Evolutionary conservation across 2,797 vertebrate genomes (phyloP).

Genomic region (Atherinosoma microstoma): DNA sequence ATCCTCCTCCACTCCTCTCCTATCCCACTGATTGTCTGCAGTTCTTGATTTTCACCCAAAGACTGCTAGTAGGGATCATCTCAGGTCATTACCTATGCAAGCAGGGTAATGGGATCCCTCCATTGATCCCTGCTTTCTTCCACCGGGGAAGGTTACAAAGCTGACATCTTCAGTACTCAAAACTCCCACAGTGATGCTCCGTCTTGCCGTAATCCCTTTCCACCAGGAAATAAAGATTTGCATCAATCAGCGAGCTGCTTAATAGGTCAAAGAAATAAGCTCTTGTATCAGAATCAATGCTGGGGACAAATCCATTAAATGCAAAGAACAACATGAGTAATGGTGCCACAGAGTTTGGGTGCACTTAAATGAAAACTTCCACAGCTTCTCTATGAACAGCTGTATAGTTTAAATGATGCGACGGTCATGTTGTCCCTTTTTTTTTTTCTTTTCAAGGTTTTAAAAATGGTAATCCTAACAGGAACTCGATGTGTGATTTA

Average conservation of each 20-base stretch:
- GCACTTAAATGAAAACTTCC: background rate
- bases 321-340: background rate
- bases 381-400: background rate
- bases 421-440: background rate
- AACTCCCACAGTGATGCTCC: constrained; percentile 23
- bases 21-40: constrained; percentile 24
- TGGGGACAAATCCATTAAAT: background rate
- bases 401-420: background rate
- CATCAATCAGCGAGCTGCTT: constrained; percentile 28
- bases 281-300: background rate
- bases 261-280: background rate
- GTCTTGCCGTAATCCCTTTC: constrained; percentile 29
- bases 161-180: constrained; percentile 50
- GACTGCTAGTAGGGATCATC: constrained; percentile 55
- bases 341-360: background rate
- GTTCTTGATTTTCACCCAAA: constrained; percentile 50
- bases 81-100: constrained; percentile 70
- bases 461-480: constrained; percentile 26
- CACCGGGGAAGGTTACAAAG: constrained; percentile 53
- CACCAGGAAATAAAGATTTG: constrained; percentile 30
- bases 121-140: constrained; percentile 54
- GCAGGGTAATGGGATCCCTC: constrained; percentile 60
- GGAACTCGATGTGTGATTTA: constrained; percentile 39
- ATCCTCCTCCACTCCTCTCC: background rate
- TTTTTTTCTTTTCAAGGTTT: background rate